A percentile compares a stretch with the other conserved stretches of the same genome.
These are phyloP conservation scores for Echeneis naucrates DNA, from an alignment of 2,797 vertebrate species.

Conservation along the genomic window DNA sequence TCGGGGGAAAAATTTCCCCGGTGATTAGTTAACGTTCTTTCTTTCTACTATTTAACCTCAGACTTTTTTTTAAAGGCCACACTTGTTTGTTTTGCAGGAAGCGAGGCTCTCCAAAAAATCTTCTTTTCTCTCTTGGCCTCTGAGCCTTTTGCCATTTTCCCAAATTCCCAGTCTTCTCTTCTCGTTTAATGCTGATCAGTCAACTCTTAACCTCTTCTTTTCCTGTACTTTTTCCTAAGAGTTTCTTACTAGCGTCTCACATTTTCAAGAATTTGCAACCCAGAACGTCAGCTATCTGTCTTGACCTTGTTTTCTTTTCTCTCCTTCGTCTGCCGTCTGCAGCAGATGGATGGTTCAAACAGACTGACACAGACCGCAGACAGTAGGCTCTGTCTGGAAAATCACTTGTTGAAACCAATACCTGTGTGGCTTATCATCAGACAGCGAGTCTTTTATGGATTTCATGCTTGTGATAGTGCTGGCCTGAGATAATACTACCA, in stretches of 20 bases:
- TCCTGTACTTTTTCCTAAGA: slow-evolving; percentile 3
- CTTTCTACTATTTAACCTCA: slow-evolving; percentile 14
- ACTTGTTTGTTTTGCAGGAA: slow-evolving; percentile 53
- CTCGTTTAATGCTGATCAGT: neutral
- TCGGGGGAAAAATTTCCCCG: neutral
- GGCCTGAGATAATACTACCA: slow-evolving; percentile 8
- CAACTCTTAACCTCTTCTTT: slow-evolving; percentile 1
- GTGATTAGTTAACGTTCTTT: slow-evolving; percentile 9
- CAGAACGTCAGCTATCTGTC: slow-evolving; percentile 38
- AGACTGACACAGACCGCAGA: slow-evolving; percentile 53
- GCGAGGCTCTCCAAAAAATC: slow-evolving; percentile 25
- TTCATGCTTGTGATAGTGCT: slow-evolving; percentile 23
- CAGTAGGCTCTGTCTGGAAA: slow-evolving; percentile 67
- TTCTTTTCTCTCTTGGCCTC: slow-evolving; percentile 32
- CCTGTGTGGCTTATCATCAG: slow-evolving; percentile 21
- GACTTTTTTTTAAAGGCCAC: slow-evolving; percentile 45
- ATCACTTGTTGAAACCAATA: slow-evolving; percentile 51
- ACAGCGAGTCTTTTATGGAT: slow-evolving; percentile 25
- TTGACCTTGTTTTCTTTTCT: slow-evolving; percentile 38
- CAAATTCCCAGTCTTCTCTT: slow-evolving; percentile 8
- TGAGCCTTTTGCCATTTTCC: slow-evolving; percentile 45
- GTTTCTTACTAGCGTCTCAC: slow-evolving; percentile 15
- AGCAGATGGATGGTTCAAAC: slow-evolving; percentile 70
- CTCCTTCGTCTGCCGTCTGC: slow-evolving; percentile 36
- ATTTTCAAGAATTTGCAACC: slow-evolving; percentile 31